Base-by-base conservation (phyloP, 2,113 vertebrate species). In the Nicator chloris region DNA sequence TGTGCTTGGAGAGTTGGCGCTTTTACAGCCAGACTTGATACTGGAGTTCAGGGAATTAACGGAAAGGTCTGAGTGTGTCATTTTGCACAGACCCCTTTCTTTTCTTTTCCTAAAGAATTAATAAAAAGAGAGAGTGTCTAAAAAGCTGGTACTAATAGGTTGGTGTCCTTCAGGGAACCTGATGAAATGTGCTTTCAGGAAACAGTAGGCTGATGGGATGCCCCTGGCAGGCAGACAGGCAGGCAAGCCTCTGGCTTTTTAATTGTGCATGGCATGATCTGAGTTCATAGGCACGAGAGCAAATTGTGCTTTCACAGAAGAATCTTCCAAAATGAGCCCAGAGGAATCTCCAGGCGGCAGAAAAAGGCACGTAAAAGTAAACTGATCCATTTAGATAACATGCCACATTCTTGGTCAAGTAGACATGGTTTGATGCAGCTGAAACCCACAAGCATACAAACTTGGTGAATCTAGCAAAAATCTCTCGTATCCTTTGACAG, bases 351-450 rank as follows among this genome's bases (percentile, higher is more conserved):
- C 56, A 26, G 88, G 71, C 3, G 9, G 64, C 19, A 65, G 64
- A 86, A 82, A 92, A 94, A 96, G 95, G 88, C 95, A 95, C 28
- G 0, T 54, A 59, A 39, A 86, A 68, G 73, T 15, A 81, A 88
- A 82, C 13, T 3, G 4, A 73, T 92, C 4, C 5, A 50, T 77
- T 78, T 15, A 71, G 70, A 8, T 64, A 83, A 79, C 71, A 82
- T 5, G 44, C 21, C 92, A 61, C 77, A 39, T 82, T 83, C 86
- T 60, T 39, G 86, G 72, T 64, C 92, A 57, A 33, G 81, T 40
- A 76, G 49, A 66, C 20, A 9, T 40, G 54, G 64, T 66, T 76
- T 66, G 90, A 81, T 64, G 53, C 22, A 84, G 77, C 86, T 75
- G 66, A 45, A 78, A 61, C 53, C 78, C 79, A 31, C 14, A 61